phyloP scores from a whole-genome alignment of 1,140 invertebrate genomes.

The Zaprionus ghesquierei region DNA sequence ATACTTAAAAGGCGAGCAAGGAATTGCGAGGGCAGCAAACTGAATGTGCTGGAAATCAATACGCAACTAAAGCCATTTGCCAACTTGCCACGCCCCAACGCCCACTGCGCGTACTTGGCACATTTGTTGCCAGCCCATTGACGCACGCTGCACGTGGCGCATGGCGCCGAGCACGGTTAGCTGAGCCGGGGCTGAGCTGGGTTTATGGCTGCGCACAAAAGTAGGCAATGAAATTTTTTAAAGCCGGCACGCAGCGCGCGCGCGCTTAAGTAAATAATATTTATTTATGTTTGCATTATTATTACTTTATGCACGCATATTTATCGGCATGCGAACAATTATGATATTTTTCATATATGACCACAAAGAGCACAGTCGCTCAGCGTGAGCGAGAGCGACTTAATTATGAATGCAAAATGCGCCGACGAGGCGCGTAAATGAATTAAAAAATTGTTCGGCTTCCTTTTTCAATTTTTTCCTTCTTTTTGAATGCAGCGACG shows the following conservation, averaged over 20 bases:
- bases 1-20: slow-evolving; percentile 31
- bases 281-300: slow-evolving; percentile 1
- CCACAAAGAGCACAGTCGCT: not conserved
- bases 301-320: not conserved
- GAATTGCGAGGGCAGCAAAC: slow-evolving; percentile 15
- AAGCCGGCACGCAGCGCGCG: not conserved
- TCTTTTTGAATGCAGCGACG: slow-evolving; percentile 8
- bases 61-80: slow-evolving; percentile 47
- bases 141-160: not conserved
- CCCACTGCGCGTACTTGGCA: slow-evolving; percentile 27
- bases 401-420: slow-evolving; percentile 16
- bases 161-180: not conserved
- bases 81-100: slow-evolving; percentile 35
- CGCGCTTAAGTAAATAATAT: slow-evolving; percentile 8
- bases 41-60: slow-evolving; percentile 64
- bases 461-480: not conserved
- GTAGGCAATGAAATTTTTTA: slow-evolving; percentile 47
- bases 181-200: not conserved
- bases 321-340: slow-evolving; percentile 27
- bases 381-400: not conserved
- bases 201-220: slow-evolving; percentile 22
- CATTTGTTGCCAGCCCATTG: slow-evolving; percentile 39
- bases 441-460: slow-evolving; percentile 4
- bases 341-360: slow-evolving; percentile 27
- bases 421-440: slow-evolving; percentile 2